Evolutionary conservation across 2,888 invertebrate species (phyloP).

Genomic region (Polyommatus iphigenia): DNA sequence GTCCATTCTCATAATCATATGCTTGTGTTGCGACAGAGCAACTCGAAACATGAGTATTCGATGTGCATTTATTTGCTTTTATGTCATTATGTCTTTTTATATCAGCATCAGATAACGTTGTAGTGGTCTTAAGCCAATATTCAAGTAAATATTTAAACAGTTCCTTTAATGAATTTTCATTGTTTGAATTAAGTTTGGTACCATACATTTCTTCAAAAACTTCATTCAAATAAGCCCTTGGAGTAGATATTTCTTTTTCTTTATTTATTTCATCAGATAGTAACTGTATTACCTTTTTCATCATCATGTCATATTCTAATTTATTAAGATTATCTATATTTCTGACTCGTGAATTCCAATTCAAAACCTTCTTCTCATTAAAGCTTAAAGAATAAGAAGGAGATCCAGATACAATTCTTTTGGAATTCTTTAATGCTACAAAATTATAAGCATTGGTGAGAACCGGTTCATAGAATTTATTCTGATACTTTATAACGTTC

Average conservation of each 20-base stretch:
- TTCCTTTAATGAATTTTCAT: constrained; percentile 56
- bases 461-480: constrained; percentile 55
- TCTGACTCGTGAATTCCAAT: constrained; percentile 43
- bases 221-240: constrained; percentile 53
- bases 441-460: constrained; percentile 56
- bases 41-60: constrained; percentile 38
- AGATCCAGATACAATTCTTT: constrained; percentile 32
- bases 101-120: constrained; percentile 48
- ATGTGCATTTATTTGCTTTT: constrained; percentile 36
- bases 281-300: constrained; percentile 57
- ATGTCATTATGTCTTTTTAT: constrained; percentile 39
- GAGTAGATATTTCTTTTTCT: constrained; percentile 33
- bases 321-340: constrained; percentile 47
- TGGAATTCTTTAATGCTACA: constrained; percentile 56
- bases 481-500: constrained; percentile 65
- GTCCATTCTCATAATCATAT: neutral
- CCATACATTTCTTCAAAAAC: constrained; percentile 60
- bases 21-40: constrained; percentile 34
- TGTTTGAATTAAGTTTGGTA: constrained; percentile 46
- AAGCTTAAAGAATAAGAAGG: constrained; percentile 5
- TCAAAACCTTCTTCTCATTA: constrained; percentile 46
- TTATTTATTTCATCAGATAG: constrained; percentile 50
- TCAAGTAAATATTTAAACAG: constrained; percentile 62
- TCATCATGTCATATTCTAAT: constrained; percentile 55
- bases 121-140: constrained; percentile 62